A percentile compares a stretch with the other conserved stretches of the same genome.
phyloP scores from a whole-genome alignment of 2,113 vertebrate genomes.

The Gymnocephalus cernua region DNA sequence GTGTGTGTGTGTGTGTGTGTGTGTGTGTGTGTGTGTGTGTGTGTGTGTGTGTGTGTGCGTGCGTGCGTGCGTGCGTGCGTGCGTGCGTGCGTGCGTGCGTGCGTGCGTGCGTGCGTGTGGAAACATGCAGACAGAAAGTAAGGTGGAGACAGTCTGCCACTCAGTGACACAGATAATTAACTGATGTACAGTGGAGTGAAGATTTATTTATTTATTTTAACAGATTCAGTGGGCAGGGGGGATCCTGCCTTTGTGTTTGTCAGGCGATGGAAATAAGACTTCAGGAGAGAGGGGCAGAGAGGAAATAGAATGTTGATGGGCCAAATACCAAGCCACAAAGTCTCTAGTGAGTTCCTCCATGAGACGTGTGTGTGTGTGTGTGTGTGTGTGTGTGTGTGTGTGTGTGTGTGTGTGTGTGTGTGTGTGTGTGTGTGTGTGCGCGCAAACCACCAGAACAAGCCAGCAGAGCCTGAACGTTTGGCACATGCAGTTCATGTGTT shows the following conservation, averaged over 20 bases:
- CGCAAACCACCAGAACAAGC: slow-evolving; percentile 64
- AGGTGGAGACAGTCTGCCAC: slow-evolving; percentile 74
- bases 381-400: slow-evolving; percentile 17
- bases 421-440: slow-evolving; percentile 22
- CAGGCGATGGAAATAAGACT: slow-evolving; percentile 79
- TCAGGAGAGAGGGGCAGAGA: slow-evolving; percentile 65
- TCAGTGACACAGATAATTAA: slow-evolving; percentile 82
- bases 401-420: slow-evolving; percentile 27
- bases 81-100: slow-evolving; percentile 33
- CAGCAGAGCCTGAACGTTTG: slow-evolving; percentile 78
- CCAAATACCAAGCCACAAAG: slow-evolving; percentile 72
- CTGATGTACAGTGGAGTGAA: slow-evolving; percentile 57
- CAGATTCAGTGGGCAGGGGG: slow-evolving; percentile 61
- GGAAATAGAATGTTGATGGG: slow-evolving; percentile 76
- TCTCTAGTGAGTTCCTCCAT: slow-evolving; percentile 62
- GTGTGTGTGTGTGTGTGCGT: neutral
- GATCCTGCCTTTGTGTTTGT: slow-evolving; percentile 68
- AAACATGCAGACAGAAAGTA: slow-evolving; percentile 56
- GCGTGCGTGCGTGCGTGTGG: slow-evolving; percentile 23
- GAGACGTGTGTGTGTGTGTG: slow-evolving; percentile 42
- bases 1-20: slow-evolving; percentile 8
- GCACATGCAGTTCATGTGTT: slow-evolving; percentile 81
- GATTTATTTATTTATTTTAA: slow-evolving; percentile 74
- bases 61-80: slow-evolving; percentile 13
- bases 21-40: neutral